Evolutionary conservation across 2,797 vertebrate species (phyloP).

Genomic region (Cyclura pinguis): DNA sequence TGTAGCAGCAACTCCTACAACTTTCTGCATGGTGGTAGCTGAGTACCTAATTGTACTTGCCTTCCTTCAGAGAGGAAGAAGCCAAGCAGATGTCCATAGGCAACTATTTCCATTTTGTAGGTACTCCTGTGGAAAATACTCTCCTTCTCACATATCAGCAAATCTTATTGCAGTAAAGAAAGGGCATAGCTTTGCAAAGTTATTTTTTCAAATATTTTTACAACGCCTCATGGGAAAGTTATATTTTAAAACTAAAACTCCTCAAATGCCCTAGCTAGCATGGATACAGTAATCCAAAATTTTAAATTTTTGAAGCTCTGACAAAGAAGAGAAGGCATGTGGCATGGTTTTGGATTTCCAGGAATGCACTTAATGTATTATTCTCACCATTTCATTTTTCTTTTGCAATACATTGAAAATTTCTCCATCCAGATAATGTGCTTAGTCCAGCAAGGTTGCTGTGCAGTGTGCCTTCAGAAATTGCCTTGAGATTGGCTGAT

Average conservation of each 20-base stretch:
- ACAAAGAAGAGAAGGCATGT: too few relatives aligned
- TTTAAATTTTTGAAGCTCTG: too few relatives aligned
- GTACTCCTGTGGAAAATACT: not conserved
- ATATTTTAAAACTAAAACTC: too few relatives aligned
- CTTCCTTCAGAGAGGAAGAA: not conserved
- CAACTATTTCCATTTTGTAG: not conserved
- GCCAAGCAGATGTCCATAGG: not conserved
- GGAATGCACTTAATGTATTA: too few relatives aligned
- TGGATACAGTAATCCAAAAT: too few relatives aligned
- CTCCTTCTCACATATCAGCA: not conserved
- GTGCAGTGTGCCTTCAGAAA: not conserved
- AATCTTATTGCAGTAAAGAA: not conserved
- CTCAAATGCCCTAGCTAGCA: too few relatives aligned
- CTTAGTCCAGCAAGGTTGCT: not conserved
- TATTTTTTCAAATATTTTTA: too few relatives aligned
- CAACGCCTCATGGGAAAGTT: too few relatives aligned
- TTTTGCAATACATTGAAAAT: not conserved
- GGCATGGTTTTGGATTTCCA: too few relatives aligned
- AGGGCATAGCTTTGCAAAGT: not conserved
- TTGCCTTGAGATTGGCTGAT: not conserved
- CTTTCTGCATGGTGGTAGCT: not conserved
- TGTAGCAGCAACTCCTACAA: not conserved
- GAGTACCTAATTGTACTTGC: not conserved
- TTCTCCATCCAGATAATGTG: not conserved
- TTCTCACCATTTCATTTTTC: too few relatives aligned